Evolutionary conservation across 1,140 invertebrate genomes (phyloP), one percentile per base, ranked within the genome.

Genomic region (Drosophila santomea): DNA sequence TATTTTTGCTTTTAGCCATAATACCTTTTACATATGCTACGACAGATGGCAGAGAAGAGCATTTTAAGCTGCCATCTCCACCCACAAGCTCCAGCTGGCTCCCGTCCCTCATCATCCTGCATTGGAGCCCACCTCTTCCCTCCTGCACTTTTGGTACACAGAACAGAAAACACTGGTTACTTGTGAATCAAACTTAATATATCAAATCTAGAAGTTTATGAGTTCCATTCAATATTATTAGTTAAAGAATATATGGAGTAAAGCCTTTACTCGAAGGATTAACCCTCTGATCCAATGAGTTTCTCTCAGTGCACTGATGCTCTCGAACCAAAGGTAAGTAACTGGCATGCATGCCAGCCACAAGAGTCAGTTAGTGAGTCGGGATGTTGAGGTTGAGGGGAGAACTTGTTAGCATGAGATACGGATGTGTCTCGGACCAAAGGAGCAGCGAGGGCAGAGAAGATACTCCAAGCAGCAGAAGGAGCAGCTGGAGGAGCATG

Each of bases 1-100:
- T 89, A 89, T 89, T 89, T 89, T 89, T 89, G 85, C 84, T 89
- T 89, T 89, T 89, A 89, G 84, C 84, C 80, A 89, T 89, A 89
- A 89, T 89, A 89, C 84, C 80, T 89, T 89, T 89, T 84, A 89
- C 84, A 89, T 89, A 89, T 89, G 84, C 84, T 74, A 74, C 68
- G 80, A 84, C 84, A 80, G 84, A 61, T 58, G 77, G 74, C 45
- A 66, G 78, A 72, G 78, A 54, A 76, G 60, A 60, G 73, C 60
- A 81, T 80, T 69, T 81, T 80, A 80, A 76, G 78, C 80, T 84
- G 52, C 68, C 51, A 71, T 71, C 64, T 56, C 62, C 62, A 67
- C 41, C 35, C 64, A 67, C 63, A 41, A 43, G 17, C 17, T 11
- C 54, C 32, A 11, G 11, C 57, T 52, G 17, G 12, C 57, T 57